Evolutionary conservation across 2,888 invertebrate genomes (phyloP).

Genomic region (Thymelicus sylvestris): DNA sequence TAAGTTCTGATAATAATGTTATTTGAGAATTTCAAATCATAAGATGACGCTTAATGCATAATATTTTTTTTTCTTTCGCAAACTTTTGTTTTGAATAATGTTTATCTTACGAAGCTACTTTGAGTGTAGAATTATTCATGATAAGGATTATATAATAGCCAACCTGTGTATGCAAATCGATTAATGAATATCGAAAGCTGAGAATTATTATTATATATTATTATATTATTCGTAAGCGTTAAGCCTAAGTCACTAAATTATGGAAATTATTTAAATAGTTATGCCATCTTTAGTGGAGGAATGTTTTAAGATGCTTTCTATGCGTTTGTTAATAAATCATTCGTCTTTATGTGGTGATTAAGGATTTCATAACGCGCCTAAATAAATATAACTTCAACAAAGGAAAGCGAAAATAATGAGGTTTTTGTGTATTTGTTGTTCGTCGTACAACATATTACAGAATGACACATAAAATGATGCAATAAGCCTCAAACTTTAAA

Average conservation of each 20-base stretch:
- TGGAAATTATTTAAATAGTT: background rate
- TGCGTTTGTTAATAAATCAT: background rate
- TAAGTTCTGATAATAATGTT: too few species aligned
- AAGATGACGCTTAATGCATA: too few species aligned
- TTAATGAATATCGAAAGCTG: background rate
- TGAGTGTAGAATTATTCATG: background rate
- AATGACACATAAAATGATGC: background rate
- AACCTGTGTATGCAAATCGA: background rate
- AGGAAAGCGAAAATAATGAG: too few species aligned
- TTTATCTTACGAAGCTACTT: too few species aligned
- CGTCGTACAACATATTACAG: too few species aligned
- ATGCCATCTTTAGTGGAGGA: background rate
- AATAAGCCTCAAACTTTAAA: slow-evolving; percentile 2
- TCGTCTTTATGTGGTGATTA: background rate
- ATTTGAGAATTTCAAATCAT: too few species aligned
- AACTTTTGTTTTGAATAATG: too few species aligned
- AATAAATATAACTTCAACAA: too few species aligned
- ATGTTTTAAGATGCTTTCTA: background rate
- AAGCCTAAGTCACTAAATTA: background rate
- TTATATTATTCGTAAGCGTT: background rate
- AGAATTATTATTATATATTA: background rate
- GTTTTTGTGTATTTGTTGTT: too few species aligned
- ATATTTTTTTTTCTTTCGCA: too few species aligned
- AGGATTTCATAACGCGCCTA: too few species aligned
- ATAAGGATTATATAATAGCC: background rate